A percentile compares a stretch with the other conserved stretches of the same genome.
phyloP scores from a whole-genome alignment of 1,140 invertebrate genomes.

The Sarcophaga bullata region DNA sequence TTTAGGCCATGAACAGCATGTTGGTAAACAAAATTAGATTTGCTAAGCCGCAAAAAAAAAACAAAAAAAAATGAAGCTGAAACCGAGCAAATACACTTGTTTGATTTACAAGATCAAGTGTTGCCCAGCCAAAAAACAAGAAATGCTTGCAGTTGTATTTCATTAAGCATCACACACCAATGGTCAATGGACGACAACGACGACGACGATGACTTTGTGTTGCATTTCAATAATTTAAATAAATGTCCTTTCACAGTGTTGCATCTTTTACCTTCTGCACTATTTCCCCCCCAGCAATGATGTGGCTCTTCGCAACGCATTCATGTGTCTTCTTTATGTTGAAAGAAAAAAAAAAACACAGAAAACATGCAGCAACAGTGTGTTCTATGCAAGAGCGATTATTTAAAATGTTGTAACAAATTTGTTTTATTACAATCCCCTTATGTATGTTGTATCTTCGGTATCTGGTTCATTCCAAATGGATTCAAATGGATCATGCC shows the following conservation, averaged over 20 bases:
- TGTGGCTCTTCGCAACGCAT: not conserved
- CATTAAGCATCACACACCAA: not conserved
- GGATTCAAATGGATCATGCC: not conserved
- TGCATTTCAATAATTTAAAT: constrained; percentile 11
- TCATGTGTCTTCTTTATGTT: not conserved
- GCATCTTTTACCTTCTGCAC: not conserved
- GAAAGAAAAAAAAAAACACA: not conserved
- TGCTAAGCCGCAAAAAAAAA: not conserved
- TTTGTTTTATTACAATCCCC: not conserved
- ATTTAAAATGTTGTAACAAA: constrained; percentile 12
- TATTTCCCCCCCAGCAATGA: not conserved
- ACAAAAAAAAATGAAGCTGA: not conserved
- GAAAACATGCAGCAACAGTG: not conserved
- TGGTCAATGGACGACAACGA: not conserved
- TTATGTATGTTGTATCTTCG: not conserved
- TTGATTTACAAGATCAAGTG: constrained; percentile 21
- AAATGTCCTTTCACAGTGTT: not conserved
- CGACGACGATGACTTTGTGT: not conserved
- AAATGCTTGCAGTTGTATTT: not conserved
- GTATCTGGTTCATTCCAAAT: not conserved
- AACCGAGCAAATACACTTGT: not conserved
- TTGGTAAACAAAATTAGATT: not conserved
- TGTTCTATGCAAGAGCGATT: not conserved
- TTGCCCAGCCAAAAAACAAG: not conserved
- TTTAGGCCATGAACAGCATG: not conserved